Percentiles rank a stretch among this genome's conserved stretches.
Conservation (phyloP, 2,113 vertebrate species). For the Vulpes lagopus region DNA sequence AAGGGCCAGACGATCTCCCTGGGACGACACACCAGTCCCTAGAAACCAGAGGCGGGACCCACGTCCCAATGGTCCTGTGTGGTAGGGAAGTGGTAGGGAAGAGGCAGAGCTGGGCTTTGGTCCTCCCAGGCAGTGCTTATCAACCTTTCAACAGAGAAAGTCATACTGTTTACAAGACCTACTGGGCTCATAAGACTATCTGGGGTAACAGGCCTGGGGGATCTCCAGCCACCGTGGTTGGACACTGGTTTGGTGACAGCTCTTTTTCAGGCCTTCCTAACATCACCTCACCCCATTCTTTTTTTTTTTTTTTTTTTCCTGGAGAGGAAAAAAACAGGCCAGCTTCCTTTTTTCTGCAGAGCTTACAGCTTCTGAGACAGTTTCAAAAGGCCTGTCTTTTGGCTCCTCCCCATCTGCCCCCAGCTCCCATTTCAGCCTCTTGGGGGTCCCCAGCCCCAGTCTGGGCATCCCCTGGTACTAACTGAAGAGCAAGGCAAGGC, state of each 20-base stretch:
- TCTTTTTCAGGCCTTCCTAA: background rate
- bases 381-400: slow-evolving; percentile 37
- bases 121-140: background rate
- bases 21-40: background rate
- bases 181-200: background rate
- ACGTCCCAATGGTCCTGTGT: background rate
- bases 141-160: background rate
- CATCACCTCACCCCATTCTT: too few species aligned
- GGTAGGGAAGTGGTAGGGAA: background rate
- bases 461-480: background rate
- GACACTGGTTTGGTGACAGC: background rate
- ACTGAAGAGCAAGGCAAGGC: background rate
- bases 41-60: background rate
- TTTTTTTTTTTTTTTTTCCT: background rate
- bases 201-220: background rate
- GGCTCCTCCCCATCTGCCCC: background rate
- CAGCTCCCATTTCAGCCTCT: background rate
- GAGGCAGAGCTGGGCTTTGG: background rate
- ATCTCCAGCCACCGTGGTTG: background rate
- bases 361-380: slow-evolving; percentile 35
- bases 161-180: background rate
- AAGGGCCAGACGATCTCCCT: background rate
- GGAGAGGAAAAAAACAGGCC: slow-evolving; percentile 9
- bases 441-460: background rate
- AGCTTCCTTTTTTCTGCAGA: background rate